A percentile compares a stretch with the other conserved stretches of the same genome.
phyloP scores from a whole-genome alignment of 1,140 invertebrate species.

The Hyposmocoma kahamanoa region DNA sequence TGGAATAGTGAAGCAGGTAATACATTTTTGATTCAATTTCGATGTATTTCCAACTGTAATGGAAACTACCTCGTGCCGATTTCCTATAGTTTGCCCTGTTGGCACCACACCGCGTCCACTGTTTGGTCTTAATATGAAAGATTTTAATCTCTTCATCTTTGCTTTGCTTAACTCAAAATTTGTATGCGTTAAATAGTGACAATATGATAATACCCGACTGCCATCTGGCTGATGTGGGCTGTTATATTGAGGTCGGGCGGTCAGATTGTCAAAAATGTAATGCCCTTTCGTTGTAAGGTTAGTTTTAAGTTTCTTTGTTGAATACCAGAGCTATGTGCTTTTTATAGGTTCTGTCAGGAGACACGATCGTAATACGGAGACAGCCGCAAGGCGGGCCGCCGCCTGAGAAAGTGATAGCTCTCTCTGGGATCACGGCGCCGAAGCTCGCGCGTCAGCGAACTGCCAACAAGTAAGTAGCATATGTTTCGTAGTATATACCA shows the following conservation, averaged over 20 bases:
- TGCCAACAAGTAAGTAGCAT: slow-evolving; percentile 74
- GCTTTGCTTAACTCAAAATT: too few relatives aligned
- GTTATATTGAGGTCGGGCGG: not conserved
- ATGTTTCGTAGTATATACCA: not conserved
- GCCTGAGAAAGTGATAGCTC: slow-evolving; percentile 90
- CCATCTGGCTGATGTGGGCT: not conserved
- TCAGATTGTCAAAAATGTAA: not conserved
- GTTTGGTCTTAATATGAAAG: too few relatives aligned
- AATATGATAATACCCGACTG: not conserved
- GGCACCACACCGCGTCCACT: slow-evolving; percentile 35
- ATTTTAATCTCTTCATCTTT: too few relatives aligned
- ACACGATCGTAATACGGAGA: slow-evolving; percentile 90
- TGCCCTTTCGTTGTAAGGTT: not conserved
- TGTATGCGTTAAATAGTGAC: slow-evolving; percentile 8
- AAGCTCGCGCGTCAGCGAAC: slow-evolving; percentile 87
- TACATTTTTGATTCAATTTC: slow-evolving; percentile 34
- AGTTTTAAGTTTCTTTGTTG: not conserved
- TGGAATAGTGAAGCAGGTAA: slow-evolving; percentile 67
- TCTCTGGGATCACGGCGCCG: slow-evolving; percentile 94
- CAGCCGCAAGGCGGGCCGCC: slow-evolving; percentile 88
- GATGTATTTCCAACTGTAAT: slow-evolving; percentile 18
- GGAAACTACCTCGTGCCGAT: slow-evolving; percentile 48
- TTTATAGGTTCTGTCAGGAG: slow-evolving; percentile 88
- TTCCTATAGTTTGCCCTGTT: slow-evolving; percentile 54
- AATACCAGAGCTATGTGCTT: not conserved